phyloP scores from a whole-genome alignment of 2,113 vertebrate species.

The Spea multiplicata region DNA sequence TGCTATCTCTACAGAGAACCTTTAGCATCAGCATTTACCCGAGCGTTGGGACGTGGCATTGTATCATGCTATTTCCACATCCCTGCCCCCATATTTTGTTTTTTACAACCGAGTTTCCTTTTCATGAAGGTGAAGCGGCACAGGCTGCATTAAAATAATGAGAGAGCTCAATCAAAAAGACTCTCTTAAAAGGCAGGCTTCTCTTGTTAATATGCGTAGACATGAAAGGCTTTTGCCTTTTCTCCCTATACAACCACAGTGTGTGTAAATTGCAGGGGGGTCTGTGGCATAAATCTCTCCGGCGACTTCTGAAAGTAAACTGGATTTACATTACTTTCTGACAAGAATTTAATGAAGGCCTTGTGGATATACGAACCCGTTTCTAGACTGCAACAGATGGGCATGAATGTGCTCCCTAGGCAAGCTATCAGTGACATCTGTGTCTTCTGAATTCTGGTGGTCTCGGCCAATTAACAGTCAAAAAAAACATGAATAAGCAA shows the following conservation, averaged over 20 bases:
- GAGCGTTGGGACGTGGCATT: constrained; percentile 11
- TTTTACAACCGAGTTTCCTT: constrained; percentile 32
- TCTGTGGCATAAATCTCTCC: constrained; percentile 79
- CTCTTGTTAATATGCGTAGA: constrained; percentile 78
- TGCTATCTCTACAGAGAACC: constrained; percentile 6
- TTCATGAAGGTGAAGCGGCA: constrained; percentile 48
- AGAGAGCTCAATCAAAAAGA: constrained; percentile 67
- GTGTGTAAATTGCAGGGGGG: constrained; percentile 77
- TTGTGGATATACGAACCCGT: constrained; percentile 78
- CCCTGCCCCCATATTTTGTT: constrained; percentile 28
- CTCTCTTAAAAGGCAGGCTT: constrained; percentile 69
- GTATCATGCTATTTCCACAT: neutral
- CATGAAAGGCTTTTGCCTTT: constrained; percentile 75
- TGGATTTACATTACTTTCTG: constrained; percentile 86
- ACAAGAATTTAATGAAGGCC: constrained; percentile 86
- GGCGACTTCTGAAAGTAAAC: constrained; percentile 80
- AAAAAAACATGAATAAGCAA: constrained; percentile 51
- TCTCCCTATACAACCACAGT: constrained; percentile 76
- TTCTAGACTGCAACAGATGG: constrained; percentile 83
- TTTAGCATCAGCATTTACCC: constrained; percentile 21
- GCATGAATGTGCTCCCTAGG: constrained; percentile 81
- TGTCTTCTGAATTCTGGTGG: constrained; percentile 83
- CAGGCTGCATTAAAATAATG: constrained; percentile 71
- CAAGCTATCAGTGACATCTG: constrained; percentile 83
- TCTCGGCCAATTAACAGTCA: constrained; percentile 77